These are phyloP conservation scores for Phainopepla nitens DNA, from an alignment of 2,113 vertebrate species.

Conservation along the genomic window DNA sequence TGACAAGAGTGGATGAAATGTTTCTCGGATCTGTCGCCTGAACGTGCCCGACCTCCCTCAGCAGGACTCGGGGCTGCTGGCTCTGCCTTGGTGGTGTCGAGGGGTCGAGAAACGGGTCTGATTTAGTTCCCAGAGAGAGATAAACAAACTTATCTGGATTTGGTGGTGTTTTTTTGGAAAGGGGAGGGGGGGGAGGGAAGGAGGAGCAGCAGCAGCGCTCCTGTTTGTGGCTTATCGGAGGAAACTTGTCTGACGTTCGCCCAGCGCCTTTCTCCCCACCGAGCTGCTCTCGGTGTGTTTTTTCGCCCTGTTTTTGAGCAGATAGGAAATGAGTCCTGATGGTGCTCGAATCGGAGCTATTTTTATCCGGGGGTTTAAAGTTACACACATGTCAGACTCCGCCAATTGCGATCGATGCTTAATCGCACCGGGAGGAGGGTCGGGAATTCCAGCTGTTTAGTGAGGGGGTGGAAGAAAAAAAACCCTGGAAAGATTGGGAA, in stretches of 20 bases:
- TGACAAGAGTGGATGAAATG: not conserved
- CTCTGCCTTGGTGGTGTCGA: not conserved
- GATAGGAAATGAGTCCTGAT: constrained; percentile 70
- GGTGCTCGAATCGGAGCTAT: constrained; percentile 65
- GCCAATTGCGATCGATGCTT: constrained; percentile 57
- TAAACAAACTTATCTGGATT: constrained; percentile 64
- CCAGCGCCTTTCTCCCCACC: not conserved
- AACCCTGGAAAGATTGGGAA: too few relatives aligned
- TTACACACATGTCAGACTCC: constrained; percentile 58
- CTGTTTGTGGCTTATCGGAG: constrained; percentile 33
- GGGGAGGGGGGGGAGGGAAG: not conserved
- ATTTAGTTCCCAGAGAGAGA: constrained; percentile 24
- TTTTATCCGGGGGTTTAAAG: constrained; percentile 72
- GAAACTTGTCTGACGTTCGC: constrained; percentile 55
- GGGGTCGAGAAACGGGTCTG: not conserved
- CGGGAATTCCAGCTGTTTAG: constrained; percentile 56
- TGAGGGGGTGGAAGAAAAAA: too few relatives aligned
- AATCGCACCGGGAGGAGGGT: constrained; percentile 16
- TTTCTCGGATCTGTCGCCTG: not conserved
- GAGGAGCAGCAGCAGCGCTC: not conserved
- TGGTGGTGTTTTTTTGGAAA: not conserved
- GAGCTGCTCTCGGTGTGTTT: not conserved
- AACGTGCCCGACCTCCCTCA: not conserved
- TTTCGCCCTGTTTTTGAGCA: constrained; percentile 63
- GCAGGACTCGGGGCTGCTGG: not conserved